phyloP scores from a whole-genome alignment of 2,888 invertebrate species.

The Plebejus anna region DNA sequence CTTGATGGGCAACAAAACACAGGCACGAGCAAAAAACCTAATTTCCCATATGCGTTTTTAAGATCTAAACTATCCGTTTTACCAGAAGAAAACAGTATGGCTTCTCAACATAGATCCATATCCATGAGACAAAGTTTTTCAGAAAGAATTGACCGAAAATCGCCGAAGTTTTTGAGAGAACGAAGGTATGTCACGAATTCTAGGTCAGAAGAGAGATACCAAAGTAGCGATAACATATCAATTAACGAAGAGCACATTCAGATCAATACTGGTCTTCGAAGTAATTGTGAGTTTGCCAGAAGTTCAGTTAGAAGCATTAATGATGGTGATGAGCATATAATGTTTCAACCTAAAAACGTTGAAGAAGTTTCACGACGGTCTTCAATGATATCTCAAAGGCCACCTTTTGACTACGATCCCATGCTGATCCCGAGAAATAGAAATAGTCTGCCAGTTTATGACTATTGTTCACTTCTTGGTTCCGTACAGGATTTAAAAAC shows the following conservation, averaged over 20 bases:
- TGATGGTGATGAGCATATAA: conserved; percentile 54
- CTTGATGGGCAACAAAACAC: conserved; percentile 74
- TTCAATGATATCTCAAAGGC: conserved; percentile 71
- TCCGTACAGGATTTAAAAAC: conserved; percentile 65
- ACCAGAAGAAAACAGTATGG: conserved; percentile 85
- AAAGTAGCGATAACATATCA: conserved; percentile 73
- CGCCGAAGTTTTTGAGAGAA: conserved; percentile 68
- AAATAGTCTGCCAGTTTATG: conserved; percentile 74
- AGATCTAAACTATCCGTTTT: conserved; percentile 87
- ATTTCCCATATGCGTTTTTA: conserved; percentile 88
- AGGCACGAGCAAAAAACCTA: conserved; percentile 79
- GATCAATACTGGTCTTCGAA: conserved; percentile 60
- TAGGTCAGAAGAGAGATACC: conserved; percentile 81
- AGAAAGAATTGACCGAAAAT: conserved; percentile 70
- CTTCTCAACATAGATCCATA: conserved; percentile 71
- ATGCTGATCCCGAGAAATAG: conserved; percentile 73
- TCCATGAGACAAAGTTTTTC: conserved; percentile 77
- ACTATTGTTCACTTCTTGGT: conserved; percentile 63
- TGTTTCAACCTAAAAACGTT: conserved; percentile 53
- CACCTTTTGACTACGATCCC: conserved; percentile 70
- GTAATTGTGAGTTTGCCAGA: conserved; percentile 62
- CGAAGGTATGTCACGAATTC: conserved; percentile 70
- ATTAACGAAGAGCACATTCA: conserved; percentile 70
- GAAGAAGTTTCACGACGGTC: conserved; percentile 65
- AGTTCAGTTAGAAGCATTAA: conserved; percentile 70